Evolutionary conservation across 2,797 vertebrate genomes (phyloP).

Genomic region (Meda fulgida): DNA sequence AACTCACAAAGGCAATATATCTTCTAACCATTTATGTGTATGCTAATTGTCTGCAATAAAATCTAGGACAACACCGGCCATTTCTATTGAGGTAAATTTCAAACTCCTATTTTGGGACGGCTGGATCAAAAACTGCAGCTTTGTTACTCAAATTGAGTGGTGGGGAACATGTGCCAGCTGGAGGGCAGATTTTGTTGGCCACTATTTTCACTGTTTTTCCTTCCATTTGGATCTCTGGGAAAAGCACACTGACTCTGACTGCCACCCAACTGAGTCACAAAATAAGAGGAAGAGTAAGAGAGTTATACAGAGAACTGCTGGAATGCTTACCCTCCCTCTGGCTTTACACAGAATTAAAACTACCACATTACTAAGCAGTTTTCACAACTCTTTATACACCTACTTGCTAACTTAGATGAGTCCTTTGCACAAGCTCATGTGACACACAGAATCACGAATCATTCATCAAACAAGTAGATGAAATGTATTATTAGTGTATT

Average conservation of each 20-base stretch:
- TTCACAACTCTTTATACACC: neutral
- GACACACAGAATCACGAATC: neutral
- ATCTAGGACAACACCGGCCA: neutral
- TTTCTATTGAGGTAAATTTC: constrained; percentile 3
- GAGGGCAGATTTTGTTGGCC: constrained; percentile 47
- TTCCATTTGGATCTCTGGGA: constrained; percentile 31
- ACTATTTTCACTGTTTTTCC: constrained; percentile 14
- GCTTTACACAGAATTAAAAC: neutral
- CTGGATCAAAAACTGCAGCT: constrained; percentile 22
- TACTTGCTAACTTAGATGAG: neutral
- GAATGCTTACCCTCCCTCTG: constrained; percentile 12
- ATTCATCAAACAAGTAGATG: neutral
- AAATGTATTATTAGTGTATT: neutral
- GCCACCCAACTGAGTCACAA: constrained; percentile 21
- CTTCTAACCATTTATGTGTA: constrained; percentile 8
- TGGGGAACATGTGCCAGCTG: constrained; percentile 17
- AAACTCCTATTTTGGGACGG: neutral
- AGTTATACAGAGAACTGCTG: neutral
- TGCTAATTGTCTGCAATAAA: neutral
- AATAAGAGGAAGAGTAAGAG: neutral
- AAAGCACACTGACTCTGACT: constrained; percentile 22
- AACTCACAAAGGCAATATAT: constrained; percentile 19
- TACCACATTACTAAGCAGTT: constrained; percentile 41
- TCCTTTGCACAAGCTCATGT: neutral
- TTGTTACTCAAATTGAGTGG: constrained; percentile 10